These are phyloP conservation scores for Guaruba guarouba DNA, from an alignment of 2,113 vertebrate species.

Conservation along the genomic window DNA sequence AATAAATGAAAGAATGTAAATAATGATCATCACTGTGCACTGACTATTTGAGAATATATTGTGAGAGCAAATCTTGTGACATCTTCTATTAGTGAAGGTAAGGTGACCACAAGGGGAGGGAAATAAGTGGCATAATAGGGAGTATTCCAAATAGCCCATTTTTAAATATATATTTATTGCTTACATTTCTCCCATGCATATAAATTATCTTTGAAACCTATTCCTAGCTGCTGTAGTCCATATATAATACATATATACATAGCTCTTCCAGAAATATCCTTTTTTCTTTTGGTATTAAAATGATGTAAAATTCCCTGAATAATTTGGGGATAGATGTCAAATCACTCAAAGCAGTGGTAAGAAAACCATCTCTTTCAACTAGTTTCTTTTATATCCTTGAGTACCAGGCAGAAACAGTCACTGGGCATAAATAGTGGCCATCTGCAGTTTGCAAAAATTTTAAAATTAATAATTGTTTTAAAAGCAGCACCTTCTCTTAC, in stretches of 20 bases:
- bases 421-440: background rate
- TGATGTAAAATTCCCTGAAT: background rate
- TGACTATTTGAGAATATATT: background rate
- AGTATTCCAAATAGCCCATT: background rate
- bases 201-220: background rate
- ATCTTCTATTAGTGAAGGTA: background rate
- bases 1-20: background rate
- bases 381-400: background rate
- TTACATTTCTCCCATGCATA: background rate
- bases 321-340: background rate
- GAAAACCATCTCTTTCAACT: background rate
- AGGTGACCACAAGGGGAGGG: background rate
- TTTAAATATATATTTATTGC: background rate
- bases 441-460: background rate
- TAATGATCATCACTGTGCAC: background rate
- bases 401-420: background rate
- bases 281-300: background rate
- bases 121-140: background rate
- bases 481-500: background rate
- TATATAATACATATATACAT: background rate
- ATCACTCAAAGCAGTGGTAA: background rate
- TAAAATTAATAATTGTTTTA: background rate
- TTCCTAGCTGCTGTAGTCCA: background rate
- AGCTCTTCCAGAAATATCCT: background rate
- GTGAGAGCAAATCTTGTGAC: background rate